Percentiles rank a stretch among this genome's conserved stretches.
These are phyloP conservation scores for Ischnura elegans DNA, from an alignment of 2,888 invertebrate genomes.

Conservation along the genomic window DNA sequence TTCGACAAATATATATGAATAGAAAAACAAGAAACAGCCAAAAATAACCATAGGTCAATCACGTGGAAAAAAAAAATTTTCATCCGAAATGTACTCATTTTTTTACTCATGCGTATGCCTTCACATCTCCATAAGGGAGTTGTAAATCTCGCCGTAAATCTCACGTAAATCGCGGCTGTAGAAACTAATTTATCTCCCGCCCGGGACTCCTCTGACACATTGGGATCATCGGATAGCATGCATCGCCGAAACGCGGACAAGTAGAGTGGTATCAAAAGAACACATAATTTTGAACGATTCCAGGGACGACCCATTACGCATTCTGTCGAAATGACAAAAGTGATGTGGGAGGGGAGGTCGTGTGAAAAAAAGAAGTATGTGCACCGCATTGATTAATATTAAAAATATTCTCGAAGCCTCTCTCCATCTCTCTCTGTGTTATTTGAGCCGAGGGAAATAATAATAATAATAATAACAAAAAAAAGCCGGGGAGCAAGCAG, in stretches of 20 bases:
- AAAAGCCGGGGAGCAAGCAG: neutral
- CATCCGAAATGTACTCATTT: no score
- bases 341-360: neutral
- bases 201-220: neutral
- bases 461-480: no score
- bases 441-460: neutral
- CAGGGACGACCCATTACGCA: neutral
- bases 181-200: neutral
- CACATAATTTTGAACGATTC: neutral
- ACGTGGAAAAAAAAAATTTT: no score
- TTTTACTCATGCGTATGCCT: no score
- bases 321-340: neutral
- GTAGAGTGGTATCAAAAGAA: no score
- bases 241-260: neutral
- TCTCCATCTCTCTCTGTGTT: neutral
- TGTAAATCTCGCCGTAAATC: neutral
- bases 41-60: no score
- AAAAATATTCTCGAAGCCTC: neutral
- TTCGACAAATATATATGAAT: no score
- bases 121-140: neutral
- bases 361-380: neutral
- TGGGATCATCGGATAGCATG: neutral
- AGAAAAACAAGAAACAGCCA: no score
- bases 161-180: neutral
- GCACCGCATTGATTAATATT: slow-evolving; percentile 21